Conservation (phyloP, 2,888 invertebrate species). For the Lucinisca nassula region DNA sequence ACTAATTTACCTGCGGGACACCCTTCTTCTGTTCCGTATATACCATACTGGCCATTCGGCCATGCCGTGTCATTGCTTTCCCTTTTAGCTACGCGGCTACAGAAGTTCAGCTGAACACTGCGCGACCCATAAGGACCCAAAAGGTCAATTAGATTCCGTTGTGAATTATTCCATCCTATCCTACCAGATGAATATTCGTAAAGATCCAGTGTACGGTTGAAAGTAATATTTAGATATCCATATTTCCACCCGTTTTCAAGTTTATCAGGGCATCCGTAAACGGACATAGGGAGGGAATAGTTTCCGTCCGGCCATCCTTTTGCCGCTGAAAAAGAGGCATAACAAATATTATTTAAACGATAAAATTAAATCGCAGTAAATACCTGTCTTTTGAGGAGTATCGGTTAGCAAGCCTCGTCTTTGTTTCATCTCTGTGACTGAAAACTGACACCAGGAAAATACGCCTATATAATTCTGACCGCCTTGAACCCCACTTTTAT, state of each 20-base stretch:
- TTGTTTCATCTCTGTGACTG: too few relatives aligned
- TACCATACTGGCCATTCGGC: not conserved
- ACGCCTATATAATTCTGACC: too few relatives aligned
- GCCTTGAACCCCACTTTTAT: too few relatives aligned
- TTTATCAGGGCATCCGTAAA: conserved; percentile 64
- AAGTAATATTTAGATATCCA: not conserved
- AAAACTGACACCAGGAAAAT: too few relatives aligned
- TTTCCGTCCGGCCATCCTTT: conserved; percentile 45
- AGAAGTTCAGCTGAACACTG: not conserved
- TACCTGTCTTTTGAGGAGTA: too few relatives aligned
- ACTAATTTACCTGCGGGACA: not conserved
- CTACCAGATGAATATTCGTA: not conserved
- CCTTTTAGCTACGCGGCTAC: not conserved
- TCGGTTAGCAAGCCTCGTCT: too few relatives aligned
- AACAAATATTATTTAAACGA: too few relatives aligned
- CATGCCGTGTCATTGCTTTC: not conserved
- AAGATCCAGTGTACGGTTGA: not conserved
- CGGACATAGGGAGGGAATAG: conserved; percentile 47
- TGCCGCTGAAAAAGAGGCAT: not conserved
- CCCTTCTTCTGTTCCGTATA: not conserved
- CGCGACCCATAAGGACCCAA: not conserved
- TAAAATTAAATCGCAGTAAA: too few relatives aligned
- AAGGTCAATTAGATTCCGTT: not conserved
- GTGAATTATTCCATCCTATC: not conserved
- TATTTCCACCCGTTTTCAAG: conserved; percentile 38